A percentile compares a stretch with the other conserved stretches of the same genome.
phyloP scores from a whole-genome alignment of 2,888 invertebrate genomes.

The Tenodera sinensis region DNA sequence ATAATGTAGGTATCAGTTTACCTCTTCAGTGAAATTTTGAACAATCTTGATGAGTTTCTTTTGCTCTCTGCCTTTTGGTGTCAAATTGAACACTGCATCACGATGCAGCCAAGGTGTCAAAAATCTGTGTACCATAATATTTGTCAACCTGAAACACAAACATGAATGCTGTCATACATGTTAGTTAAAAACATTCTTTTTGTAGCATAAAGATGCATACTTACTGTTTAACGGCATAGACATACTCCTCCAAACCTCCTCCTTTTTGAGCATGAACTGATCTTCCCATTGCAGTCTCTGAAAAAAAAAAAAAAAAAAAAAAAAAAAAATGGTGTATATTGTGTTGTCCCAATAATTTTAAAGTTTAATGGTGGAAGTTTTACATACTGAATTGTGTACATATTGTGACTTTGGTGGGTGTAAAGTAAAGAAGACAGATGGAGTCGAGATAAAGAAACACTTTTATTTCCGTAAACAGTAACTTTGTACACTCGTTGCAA shows the following conservation, averaged over 20 bases:
- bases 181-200: background rate
- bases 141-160: background rate
- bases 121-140: background rate
- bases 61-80: background rate
- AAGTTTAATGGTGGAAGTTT: too few relatives aligned
- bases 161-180: too few relatives aligned
- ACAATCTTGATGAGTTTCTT: background rate
- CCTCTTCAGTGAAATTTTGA: background rate
- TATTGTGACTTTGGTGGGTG: too few relatives aligned
- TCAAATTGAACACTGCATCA: background rate
- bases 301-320: background rate
- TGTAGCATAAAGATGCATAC: background rate
- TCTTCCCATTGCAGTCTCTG: slow-evolving; percentile 1
- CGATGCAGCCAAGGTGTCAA: background rate
- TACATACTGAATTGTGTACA: too few relatives aligned
- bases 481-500: too few relatives aligned
- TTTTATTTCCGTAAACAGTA: too few relatives aligned
- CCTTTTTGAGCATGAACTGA: background rate
- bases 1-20: background rate
- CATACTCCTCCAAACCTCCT: background rate
- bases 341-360: too few relatives aligned
- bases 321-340: background rate
- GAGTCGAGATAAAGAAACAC: too few relatives aligned
- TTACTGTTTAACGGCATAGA: background rate
- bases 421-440: too few relatives aligned